Evolutionary conservation across 1,140 invertebrate species (phyloP), one percentile per base, ranked within the genome.

Genomic region (Psix sp.): DNA sequence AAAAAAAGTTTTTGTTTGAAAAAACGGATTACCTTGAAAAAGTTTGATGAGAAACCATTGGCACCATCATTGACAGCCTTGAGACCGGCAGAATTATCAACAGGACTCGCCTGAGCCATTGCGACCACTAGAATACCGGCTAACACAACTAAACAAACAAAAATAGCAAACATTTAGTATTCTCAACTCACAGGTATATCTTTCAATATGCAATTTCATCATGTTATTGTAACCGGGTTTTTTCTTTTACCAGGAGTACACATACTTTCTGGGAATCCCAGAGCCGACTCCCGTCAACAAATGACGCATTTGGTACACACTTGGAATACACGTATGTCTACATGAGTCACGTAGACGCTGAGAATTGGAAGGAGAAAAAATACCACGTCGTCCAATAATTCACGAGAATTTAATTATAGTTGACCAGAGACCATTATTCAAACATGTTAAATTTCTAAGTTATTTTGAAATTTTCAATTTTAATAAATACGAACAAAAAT

Each of bases 11-110:
- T n/a, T n/a, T n/a, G n/a, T n/a, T n/a, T n/a, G n/a, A n/a, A n/a
- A n/a, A n/a, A n/a, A n/a, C n/a, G n/a, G n/a, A n/a, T 10, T 56
- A 81, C 82, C 68, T 80, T 78, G 6, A 77, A 73, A 1, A 85
- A 77, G 1, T 68, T 57, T 0, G 54, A 26, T 0, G 78, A 67
- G 38, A 84, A 84, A 1, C 35, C n/a, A 31, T 60, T 72, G n/a
- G 49, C 49, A 1, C 80, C 49, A 4, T 72, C 11, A 5, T 67
- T 56, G 1, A 84, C 78, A 18, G 65, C 56, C 1, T 35, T 62
- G 1, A 73, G 17, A 17, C 74, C 31, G 1, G 65, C 71, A 4
- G 13, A 5, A 5, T 42, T 11, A 5, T 62, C 15, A 0, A 48
- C 17, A 9, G 75, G 57, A 67, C 40, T 68, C 20, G 46, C 49